Conservation (phyloP, 1,140 invertebrate genomes). For the Bombus impatiens region DNA sequence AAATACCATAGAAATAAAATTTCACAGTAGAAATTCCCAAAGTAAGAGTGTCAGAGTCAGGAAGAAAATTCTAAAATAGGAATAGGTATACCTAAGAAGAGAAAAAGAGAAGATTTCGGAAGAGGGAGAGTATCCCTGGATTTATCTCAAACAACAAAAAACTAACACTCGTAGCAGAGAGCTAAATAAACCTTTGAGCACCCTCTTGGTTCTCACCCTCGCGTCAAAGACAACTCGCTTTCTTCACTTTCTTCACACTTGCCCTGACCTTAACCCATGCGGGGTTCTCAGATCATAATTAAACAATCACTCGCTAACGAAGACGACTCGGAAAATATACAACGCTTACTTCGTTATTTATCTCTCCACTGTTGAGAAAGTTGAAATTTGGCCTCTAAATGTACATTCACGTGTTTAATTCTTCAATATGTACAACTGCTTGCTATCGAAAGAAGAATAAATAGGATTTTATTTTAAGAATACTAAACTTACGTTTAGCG, state of each 20-base stretch:
- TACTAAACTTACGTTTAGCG: background rate
- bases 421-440: background rate
- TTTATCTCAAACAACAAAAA: background rate
- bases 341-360: background rate
- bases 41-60: no score
- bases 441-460: background rate
- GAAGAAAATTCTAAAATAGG: background rate
- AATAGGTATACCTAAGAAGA: no score
- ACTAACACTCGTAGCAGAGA: background rate
- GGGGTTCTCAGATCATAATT: background rate
- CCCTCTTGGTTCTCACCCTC: background rate
- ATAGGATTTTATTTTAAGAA: background rate
- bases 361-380: background rate
- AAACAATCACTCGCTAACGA: background rate
- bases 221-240: no score
- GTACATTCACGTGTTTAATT: background rate
- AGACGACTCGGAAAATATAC: background rate
- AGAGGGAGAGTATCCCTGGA: background rate
- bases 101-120: no score
- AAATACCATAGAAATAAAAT: background rate
- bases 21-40: background rate
- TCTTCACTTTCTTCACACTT: constrained; percentile 2
- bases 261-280: background rate
- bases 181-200: constrained; percentile 10
- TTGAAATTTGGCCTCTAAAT: background rate